Evolutionary conservation across 2,113 vertebrate species (phyloP), one percentile per base, ranked within the genome.

Genomic region (Notothenia coriiceps): DNA sequence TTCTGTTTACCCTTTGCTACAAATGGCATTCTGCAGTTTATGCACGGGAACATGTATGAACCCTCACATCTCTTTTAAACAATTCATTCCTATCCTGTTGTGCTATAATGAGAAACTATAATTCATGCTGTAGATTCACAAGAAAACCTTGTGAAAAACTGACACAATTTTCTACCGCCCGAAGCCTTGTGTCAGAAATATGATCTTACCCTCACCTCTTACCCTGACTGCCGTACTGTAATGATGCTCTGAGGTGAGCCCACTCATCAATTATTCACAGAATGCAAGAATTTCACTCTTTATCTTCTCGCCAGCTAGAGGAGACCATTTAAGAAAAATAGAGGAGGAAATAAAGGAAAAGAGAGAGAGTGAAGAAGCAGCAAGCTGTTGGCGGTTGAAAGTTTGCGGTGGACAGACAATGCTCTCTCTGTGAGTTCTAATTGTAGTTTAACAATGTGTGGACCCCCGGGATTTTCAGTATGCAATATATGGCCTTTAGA

Each of bases 361-460:
- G 60, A 68, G 66, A 80, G 61, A 64, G 20, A 25, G 8, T 17
- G 13, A 35, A 81, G 80, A 78, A 55, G 15, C 25, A 49, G 71
- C 25, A 82, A 82, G 78, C 77, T 65, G 68, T 66, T 77, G 72
- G 67, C 7, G 51, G 81, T 84, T 89, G 91, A 95, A 56, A 66
- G 79, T 79, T 68, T 75, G 87, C 59, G 5, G 84, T 83, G 71
- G 85, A 90, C 66, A 84, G 90, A 94, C 92, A 90, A 94, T 92
- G 85, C 79, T 81, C 88, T 84, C 89, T 77, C 90, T 90, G 61
- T 86, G 89, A 92, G 93, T 94, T 95, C 91, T 94, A 94, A 95
- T 95, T 94, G 95, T 95, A 90, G 82, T 95, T 96, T 94, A 92
- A 95, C 94, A 83, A 88, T 94, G 92, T 92, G 82, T 56, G 73